Base-by-base conservation (phyloP, 2,797 vertebrate species). In the Syngnathus acus region DNA sequence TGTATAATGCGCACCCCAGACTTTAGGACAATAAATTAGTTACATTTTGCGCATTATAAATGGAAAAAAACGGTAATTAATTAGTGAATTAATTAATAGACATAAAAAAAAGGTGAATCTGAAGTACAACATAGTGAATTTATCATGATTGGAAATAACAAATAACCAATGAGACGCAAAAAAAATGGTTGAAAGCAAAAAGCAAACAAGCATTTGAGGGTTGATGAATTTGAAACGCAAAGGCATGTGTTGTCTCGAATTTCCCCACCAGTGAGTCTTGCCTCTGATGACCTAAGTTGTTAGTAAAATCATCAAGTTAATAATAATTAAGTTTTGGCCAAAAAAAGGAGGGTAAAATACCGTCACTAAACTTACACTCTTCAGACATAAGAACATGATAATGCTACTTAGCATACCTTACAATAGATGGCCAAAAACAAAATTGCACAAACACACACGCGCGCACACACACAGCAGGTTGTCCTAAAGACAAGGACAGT, bases 391-490 rank as follows among this genome's bases (percentile, higher is more conserved):
- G 65, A 84, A 79, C 58, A 84, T 68, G 72, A 81, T 66, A 67
- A 77, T 74, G 81, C 79, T 81, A 84, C 71, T 75, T 69, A 75
- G 42, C n/a, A 3, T 65, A 73, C 67, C 64, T 71, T 81, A 82
- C 64, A 70, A 77, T 64, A 76, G 69, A 77, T 70, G 79, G 50
- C 74, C 73, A 81, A 84, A 79, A 32, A 32, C 26, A 32, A 37
- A 13, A 16, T 57, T 14, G 14, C 54, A 57, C 16, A 57, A 66
- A 65, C 71, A 74, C 72, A 77, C 68, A 45, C 26, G 3, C 26
- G 3, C 26, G 14, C 21, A 57, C 68, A 65, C 71, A 74, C 72
- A 78, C 68, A 45, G 59, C 61, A 65, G 13, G 68, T 76, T 83
- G 73, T 83, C 67, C 76, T 73, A 37, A 16, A 37, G 26, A 57